Evolutionary conservation across 2,113 vertebrate genomes (phyloP), one percentile per base, ranked within the genome.

Genomic region (Odocoileus virginianus): DNA sequence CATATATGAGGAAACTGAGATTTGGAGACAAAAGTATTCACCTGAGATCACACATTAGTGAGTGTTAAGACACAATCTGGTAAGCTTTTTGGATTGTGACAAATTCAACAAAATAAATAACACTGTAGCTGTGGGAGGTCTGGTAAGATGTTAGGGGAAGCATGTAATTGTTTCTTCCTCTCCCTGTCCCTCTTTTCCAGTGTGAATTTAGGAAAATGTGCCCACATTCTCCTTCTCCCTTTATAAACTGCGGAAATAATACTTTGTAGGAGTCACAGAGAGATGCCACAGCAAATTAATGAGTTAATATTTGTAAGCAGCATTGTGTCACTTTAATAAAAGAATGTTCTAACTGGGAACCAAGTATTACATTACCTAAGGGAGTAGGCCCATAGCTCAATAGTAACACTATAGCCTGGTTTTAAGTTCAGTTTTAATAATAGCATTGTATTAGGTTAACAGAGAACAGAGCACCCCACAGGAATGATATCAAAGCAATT

Each of bases 261-360:
- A 61, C 23, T 64, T 84, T 91, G 16, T 67, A 94, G 61, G 50
- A 95, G 43, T 27, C 87, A 88, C 55, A 89, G 87, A 97, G 43
- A 40, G 87, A 91, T 97, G 52, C 10, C 78, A 81, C 71, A 50
- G 11, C 23, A 96, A 97, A 88, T 96, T 84, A 96, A 96, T 89
- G 78, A 97, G 57, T 87, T 98, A 97, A 91, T 95, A 97, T 97
- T 89, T 97, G 78, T 96, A 89, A 97, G 96, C 76, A 95, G 30
- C 45, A 94, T 30, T 84, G 67, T 57, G 55, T 83, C 21, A 93
- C 25, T 84, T 96, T 79, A 87, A 91, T 97, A 89, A 94, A 96
- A 94, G 21, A 13, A 89, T 64, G 15, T 33, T 16, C 21, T 95
- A 93, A 79, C 54, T 50, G 36, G 90, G 60, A 97, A 83, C 36